Evolutionary conservation across 2,797 vertebrate species (phyloP), one percentile per base, ranked within the genome.

Genomic region (Sebastes steindachneri): DNA sequence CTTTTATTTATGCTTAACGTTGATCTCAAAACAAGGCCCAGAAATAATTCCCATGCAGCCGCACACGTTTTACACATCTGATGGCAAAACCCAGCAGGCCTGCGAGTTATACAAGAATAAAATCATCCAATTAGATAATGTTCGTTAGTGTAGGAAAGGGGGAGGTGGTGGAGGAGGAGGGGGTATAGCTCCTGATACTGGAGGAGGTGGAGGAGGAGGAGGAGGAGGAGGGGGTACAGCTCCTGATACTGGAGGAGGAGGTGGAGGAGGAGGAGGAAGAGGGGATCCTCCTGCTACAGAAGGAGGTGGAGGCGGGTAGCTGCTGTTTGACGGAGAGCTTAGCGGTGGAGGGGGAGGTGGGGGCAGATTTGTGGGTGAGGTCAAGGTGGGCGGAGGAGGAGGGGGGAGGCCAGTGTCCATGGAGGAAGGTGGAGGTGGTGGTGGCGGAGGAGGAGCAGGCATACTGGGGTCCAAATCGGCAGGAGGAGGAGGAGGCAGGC

Each of bases 271-370:
- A 4, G 87, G 68, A 4, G 92, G 85, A 37, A 64, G 28, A 6
- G 60, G 31, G 7, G 41, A 9, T 60, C 31, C 53, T 9, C 45
- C 73, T 41, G 53, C 35, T 7, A 37, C 29, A 15, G 65, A 54
- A 12, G 87, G 85, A 1, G 77, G 89, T 17, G 86, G 87, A 15
- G 90, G 84, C 5, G 82, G 82, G 73, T 83, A 82, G 19, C 4
- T 15, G 25, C 17, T 60, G 9, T 37, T 68, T 25, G 73, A 78
- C 0, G 37, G 62, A 15, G 41, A 69, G 2, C 41, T 48, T 17
- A 68, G 35, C 1, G 75, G 83, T 7, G 88, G 79, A 67, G 88
- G 86, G 1, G 89, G 84, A n/a, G 89, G 88, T 2, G 89, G 81
- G 3, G 86, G 84, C 7, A 71, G 48, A 60, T 28, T 29, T 26